These are phyloP conservation scores for Liasis olivaceus DNA, from an alignment of 2,797 vertebrate species.

Conservation along the genomic window DNA sequence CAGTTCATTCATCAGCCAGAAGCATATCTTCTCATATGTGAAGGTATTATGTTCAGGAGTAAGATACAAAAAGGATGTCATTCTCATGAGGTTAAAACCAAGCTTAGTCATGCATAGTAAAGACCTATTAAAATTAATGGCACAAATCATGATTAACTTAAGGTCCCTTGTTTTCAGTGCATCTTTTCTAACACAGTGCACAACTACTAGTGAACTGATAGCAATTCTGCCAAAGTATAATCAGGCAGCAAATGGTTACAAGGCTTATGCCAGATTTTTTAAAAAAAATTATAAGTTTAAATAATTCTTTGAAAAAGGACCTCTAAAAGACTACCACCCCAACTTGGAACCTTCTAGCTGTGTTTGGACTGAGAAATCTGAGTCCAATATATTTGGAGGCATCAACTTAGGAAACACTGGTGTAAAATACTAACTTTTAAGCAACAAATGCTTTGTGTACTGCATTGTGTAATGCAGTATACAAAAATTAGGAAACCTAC, in stretches of 20 bases:
- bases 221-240: neutral
- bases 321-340: neutral
- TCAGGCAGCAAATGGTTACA: neutral
- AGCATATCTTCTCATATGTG: neutral
- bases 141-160: neutral
- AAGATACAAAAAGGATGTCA: neutral
- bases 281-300: neutral
- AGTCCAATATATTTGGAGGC: neutral
- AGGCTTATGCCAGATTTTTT: neutral
- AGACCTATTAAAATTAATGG: neutral
- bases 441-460: neutral
- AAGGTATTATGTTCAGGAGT: neutral
- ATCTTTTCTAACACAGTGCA: neutral
- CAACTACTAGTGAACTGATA: neutral
- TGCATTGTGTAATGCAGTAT: neutral
- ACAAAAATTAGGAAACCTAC: neutral
- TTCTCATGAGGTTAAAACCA: neutral
- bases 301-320: neutral
- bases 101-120: neutral
- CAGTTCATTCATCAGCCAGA: neutral
- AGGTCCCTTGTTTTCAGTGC: neutral
- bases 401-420: neutral
- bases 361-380: neutral
- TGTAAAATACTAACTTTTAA: neutral
- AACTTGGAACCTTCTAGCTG: neutral